Evolutionary conservation across 2,888 invertebrate species (phyloP).

Genomic region (Slavum lentiscoides): DNA sequence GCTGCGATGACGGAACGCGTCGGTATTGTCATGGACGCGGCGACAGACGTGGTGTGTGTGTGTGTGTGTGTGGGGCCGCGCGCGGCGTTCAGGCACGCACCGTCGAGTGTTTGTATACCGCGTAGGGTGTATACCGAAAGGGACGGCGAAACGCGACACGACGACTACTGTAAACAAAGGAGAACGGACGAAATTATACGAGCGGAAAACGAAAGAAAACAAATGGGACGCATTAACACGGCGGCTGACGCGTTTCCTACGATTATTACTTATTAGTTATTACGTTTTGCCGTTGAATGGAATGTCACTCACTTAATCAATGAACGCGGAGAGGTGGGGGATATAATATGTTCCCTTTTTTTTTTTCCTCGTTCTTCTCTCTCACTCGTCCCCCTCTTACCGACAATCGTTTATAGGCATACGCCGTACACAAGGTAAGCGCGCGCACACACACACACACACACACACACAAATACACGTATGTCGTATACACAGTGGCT

Average conservation of each 20-base stretch:
- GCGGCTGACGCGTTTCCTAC: not conserved
- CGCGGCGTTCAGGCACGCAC: not conserved
- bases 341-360: not conserved
- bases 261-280: not conserved
- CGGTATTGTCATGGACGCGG: slow-evolving; percentile 45
- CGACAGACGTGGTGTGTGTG: not conserved
- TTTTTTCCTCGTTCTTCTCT: slow-evolving; percentile 9
- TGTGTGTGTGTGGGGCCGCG: not conserved
- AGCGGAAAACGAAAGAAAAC: not conserved
- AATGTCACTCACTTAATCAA: slow-evolving; percentile 52
- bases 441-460: not conserved
- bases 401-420: not conserved
- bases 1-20: slow-evolving; percentile 5
- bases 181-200: not conserved
- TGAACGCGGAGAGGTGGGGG: slow-evolving; percentile 36
- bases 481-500: too few species aligned
- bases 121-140: slow-evolving; percentile 5
- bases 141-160: slow-evolving; percentile 5
- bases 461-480: not conserved
- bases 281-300: slow-evolving; percentile 24
- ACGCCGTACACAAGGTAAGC: not conserved
- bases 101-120: not conserved
- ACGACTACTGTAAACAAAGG: not conserved
- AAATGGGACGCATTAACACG: slow-evolving; percentile 9
- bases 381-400: not conserved